Percentiles rank a stretch among this genome's conserved stretches.
These are phyloP conservation scores for Alviniconcha strummeri DNA, from an alignment of 2,888 invertebrate species.

Conservation along the genomic window DNA sequence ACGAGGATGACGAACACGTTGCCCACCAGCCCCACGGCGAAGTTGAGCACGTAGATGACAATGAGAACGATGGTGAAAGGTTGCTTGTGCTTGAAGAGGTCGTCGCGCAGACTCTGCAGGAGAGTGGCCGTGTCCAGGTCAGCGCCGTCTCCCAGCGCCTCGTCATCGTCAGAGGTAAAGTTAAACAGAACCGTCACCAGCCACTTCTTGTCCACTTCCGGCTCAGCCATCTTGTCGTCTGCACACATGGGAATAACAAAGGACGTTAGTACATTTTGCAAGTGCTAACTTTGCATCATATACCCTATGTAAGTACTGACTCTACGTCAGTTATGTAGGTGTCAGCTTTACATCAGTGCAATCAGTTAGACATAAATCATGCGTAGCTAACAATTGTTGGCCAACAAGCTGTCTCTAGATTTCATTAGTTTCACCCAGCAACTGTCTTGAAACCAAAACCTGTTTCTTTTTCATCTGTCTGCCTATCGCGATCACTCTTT, in stretches of 20 bases:
- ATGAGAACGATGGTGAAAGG: slow-evolving; percentile 54
- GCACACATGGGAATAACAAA: not conserved
- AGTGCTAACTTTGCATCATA: not conserved
- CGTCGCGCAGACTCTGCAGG: slow-evolving; percentile 15
- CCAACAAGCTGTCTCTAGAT: too few species aligned
- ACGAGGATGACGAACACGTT: slow-evolving; percentile 60
- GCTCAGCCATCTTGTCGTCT: not conserved
- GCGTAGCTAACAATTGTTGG: too few species aligned
- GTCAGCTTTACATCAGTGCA: not conserved
- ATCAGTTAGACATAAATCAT: not conserved
- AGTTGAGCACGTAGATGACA: slow-evolving; percentile 53
- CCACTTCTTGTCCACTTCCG: slow-evolving; percentile 1
- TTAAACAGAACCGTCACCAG: slow-evolving; percentile 11
- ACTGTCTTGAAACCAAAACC: too few species aligned
- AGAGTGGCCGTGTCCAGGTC: not conserved
- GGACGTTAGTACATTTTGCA: not conserved
- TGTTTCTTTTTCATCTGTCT: too few species aligned
- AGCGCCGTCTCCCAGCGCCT: not conserved
- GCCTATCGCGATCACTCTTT: too few species aligned
- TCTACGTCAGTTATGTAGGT: not conserved
- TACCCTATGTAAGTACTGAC: not conserved
- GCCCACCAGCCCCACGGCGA: slow-evolving; percentile 55
- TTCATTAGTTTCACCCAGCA: too few species aligned
- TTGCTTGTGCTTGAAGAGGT: slow-evolving; percentile 36
- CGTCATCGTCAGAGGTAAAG: slow-evolving; percentile 12